Base-by-base conservation (phyloP, 2,888 invertebrate species). In the Apotomis turbidana region DNA sequence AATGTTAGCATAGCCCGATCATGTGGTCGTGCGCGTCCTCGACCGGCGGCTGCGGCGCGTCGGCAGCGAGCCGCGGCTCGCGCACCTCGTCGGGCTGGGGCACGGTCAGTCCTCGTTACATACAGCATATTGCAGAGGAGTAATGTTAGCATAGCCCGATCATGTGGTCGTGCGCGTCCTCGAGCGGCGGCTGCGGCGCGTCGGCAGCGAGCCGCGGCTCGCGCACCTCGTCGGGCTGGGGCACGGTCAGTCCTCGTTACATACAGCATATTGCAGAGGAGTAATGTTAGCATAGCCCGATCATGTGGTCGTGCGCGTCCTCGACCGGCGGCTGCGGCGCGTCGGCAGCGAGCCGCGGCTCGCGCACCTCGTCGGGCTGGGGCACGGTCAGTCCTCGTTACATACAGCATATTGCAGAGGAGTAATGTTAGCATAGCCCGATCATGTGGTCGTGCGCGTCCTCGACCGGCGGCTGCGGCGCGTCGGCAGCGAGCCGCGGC, bases 141-240 rank as follows among this genome's bases (percentile, higher is more conserved):
- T 27, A 27, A 27, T 27, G 27, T 27, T 27, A 27, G 27, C 27
- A 27, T 27, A 27, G n/a, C n/a, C n/a, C n/a, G n/a, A n/a, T n/a
- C n/a, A n/a, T n/a, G n/a, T n/a, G 74, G 80, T 95, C 58, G 94
- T 95, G 9, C 93, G 2, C 3, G 38, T 85, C 59, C 90, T 92
- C 64, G 79, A 78, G 4, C 0, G 41, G 5, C 41, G 5, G 41
- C 41, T 41, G 41, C 41, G 41, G 9, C 93, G 0, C 3, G 38
- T 85, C 59, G 89, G 91, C 63, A 79, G 78, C 0, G 94, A 95
- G 78, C 88, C 94, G 44, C 89, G 95, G 74, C 80, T 95, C 61
- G 94, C 95, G 12, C 93, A 94, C 81, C 88, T 96, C 0, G 93
- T 95, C 63, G 86, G 90, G 72, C 83, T 95, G 74, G 93, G 95